Evolutionary conservation across 2,888 invertebrate species (phyloP).

Genomic region (Campopleginae sp.): DNA sequence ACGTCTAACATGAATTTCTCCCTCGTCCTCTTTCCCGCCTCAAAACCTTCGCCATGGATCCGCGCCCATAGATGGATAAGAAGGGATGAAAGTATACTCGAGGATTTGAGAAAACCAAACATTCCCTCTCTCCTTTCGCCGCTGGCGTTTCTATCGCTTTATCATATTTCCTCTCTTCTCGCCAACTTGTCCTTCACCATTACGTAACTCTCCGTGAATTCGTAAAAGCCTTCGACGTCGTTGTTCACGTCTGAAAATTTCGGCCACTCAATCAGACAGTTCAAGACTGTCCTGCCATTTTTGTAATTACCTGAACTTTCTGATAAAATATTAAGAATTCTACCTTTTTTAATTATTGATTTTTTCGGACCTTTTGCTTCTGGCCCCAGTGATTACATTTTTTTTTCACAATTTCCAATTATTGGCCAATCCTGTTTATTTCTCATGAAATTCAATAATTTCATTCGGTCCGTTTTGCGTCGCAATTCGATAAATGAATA

Average conservation of each 20-base stretch:
- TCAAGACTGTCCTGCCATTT: neutral
- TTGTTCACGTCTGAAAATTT: neutral
- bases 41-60: conserved; percentile 60
- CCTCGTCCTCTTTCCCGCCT: conserved; percentile 69
- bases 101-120: conserved; percentile 26
- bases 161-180: conserved; percentile 39
- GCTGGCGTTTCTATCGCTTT: conserved; percentile 10
- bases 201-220: conserved; percentile 11
- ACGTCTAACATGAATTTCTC: conserved; percentile 82
- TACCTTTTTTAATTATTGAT: neutral
- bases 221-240: neutral
- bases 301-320: neutral
- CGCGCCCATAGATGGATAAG: neutral
- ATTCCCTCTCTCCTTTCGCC: conserved; percentile 22
- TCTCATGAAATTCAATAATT: neutral
- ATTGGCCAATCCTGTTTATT: neutral
- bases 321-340: neutral
- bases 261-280: neutral
- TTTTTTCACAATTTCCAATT: too few species aligned
- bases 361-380: neutral
- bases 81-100: conserved; percentile 18
- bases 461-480: neutral
- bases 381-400: neutral
- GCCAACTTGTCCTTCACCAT: neutral
- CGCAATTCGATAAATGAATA: neutral